Conservation (phyloP, 2,113 vertebrate species). For the Laticauda colubrina region DNA sequence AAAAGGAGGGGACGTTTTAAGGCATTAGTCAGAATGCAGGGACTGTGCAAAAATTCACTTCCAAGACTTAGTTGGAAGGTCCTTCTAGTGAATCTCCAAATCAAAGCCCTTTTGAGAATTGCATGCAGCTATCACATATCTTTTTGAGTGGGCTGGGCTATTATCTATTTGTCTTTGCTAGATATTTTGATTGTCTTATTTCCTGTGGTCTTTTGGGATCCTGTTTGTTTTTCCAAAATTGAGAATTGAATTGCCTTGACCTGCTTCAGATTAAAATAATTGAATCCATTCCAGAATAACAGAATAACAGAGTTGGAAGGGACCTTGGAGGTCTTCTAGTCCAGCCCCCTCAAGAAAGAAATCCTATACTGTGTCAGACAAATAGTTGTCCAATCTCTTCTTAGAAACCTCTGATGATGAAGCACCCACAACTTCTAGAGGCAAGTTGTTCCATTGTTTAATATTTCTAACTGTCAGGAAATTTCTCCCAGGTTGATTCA, state of each 20-base stretch:
- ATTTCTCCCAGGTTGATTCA: neutral
- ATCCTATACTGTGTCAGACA: neutral
- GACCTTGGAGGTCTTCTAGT: neutral
- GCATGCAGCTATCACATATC: neutral
- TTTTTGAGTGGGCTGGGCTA: neutral
- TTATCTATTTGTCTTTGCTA: neutral
- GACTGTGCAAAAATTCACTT: neutral
- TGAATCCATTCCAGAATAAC: neutral
- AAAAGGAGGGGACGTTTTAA: neutral
- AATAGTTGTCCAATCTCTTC: neutral
- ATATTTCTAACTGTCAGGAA: neutral
- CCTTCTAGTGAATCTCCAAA: neutral
- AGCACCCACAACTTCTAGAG: neutral
- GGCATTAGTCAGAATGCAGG: neutral
- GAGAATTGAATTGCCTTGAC: neutral
- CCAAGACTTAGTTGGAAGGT: neutral
- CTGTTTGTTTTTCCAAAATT: neutral
- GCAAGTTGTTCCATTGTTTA: neutral
- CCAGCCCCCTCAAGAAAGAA: neutral
- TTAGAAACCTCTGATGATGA: neutral
- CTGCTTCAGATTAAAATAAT: neutral
- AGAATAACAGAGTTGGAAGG: neutral
- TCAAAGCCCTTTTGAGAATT: neutral
- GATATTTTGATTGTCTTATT: neutral
- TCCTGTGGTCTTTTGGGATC: neutral